phyloP scores from a whole-genome alignment of 2,797 vertebrate species.

The Tokudaia muenninki region DNA sequence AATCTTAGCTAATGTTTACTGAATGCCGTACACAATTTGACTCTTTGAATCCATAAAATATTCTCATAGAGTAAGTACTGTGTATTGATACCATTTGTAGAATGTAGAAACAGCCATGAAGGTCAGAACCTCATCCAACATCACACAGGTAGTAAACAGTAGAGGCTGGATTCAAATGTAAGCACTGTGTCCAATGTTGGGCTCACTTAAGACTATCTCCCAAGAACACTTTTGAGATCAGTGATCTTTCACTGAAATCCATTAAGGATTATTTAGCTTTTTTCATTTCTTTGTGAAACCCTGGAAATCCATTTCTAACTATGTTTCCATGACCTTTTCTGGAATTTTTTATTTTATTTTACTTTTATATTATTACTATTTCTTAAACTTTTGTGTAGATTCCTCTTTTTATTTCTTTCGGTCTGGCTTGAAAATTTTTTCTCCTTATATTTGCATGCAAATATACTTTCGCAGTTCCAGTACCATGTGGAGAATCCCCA shows the following conservation, averaged over 20 bases:
- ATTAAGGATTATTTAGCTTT: background rate
- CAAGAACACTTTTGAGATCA: background rate
- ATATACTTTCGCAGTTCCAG: background rate
- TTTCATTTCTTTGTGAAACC: conserved; percentile 21
- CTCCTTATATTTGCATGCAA: background rate
- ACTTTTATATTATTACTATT: background rate
- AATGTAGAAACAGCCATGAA: background rate
- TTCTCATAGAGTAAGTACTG: background rate
- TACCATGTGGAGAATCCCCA: conserved; percentile 29
- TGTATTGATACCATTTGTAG: conserved; percentile 21
- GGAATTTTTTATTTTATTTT: background rate
- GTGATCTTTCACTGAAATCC: background rate
- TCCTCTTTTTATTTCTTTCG: conserved; percentile 1
- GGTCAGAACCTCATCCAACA: background rate
- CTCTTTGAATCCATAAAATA: conserved; percentile 28
- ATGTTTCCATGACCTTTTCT: background rate
- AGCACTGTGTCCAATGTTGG: background rate
- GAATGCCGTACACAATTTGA: background rate
- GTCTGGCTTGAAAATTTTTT: background rate
- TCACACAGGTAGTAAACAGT: background rate
- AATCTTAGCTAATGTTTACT: conserved; percentile 41
- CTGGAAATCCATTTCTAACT: conserved; percentile 39
- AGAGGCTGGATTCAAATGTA: conserved; percentile 11
- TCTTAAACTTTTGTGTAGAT: background rate
- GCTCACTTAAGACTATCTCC: background rate